Evolutionary conservation across 1,140 invertebrate genomes (phyloP), one percentile per base, ranked within the genome.

Genomic region (Campoletis sonorensis): DNA sequence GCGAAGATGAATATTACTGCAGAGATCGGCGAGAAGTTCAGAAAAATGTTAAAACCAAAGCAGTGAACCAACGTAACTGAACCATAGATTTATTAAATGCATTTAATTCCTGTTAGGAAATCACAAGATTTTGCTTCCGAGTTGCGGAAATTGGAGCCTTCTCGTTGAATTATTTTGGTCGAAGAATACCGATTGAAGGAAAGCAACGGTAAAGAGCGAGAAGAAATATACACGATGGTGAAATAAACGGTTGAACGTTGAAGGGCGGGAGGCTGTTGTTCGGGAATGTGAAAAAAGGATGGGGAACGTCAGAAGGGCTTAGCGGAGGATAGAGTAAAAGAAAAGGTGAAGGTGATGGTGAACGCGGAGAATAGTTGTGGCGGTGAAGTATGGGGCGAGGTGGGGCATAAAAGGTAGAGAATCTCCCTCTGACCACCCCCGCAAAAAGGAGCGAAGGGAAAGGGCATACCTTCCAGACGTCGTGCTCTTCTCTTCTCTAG

Each of bases 81-180:
- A 45, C 11, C 51, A 16, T n/a, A 4, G 51, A 54, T 54, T 54
- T 21, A 54, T 54, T 54, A 1, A 4, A 54, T 8, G 51, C 51
- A n/a, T n/a, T 54, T 54, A 16, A 54, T 54, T 54, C 51, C 51
- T n/a, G 51, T 54, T 54, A 54, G 51, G 51, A 18, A 54, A 54
- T 54, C 16, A 18, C n/a, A 54, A 18, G 51, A 16, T 18, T 33
- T 33, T 18, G 26, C 21, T 70, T 10, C 23, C 13, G 0, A 33
- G 67, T 33, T 21, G 67, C 1, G 13, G 67, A 33, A 70, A 70
- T 70, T 70, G 67, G 30, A 70, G 67, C 61, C 61, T 64, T 64
- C 27, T 18, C 67, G 8, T 70, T 70, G 67, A 70, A 70, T 33
- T 70, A 70, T 70, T 33, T 70, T 33, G 67, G 67, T 70, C 67